Evolutionary conservation across 2,888 invertebrate genomes (phyloP).

Genomic region (Desoria tigrina): DNA sequence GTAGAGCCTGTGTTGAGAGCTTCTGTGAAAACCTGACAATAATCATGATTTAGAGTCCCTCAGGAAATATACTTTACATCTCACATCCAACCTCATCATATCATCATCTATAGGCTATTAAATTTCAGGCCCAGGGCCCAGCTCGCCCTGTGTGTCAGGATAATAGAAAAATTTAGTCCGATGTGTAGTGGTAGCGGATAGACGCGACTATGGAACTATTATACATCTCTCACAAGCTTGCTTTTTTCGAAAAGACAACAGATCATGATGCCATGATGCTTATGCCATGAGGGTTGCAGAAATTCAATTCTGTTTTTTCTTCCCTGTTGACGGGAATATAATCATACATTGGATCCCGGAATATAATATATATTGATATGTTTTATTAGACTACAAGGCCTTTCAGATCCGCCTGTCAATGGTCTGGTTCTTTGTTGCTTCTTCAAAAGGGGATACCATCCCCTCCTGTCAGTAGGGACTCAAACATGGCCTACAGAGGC

Average conservation of each 20-base stretch:
- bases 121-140: not conserved
- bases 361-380: not conserved
- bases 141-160: no score
- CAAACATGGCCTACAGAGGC: slow-evolving; percentile 36
- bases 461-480: slow-evolving; percentile 37
- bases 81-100: not conserved
- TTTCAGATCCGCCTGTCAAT: slow-evolving; percentile 32
- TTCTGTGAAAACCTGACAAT: slow-evolving; percentile 3
- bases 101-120: not conserved
- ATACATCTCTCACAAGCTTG: slow-evolving; percentile 5
- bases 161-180: no score
- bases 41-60: slow-evolving; percentile 5
- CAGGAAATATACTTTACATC: slow-evolving; percentile 8
- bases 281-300: slow-evolving; percentile 10
- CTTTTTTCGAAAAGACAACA: not conserved
- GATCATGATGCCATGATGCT: slow-evolving; percentile 1
- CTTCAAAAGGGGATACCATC: slow-evolving; percentile 26
- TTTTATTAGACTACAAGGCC: slow-evolving; percentile 1
- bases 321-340: not conserved
- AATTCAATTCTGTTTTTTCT: slow-evolving; percentile 4
- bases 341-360: no score
- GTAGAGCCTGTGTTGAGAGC: slow-evolving; percentile 1
- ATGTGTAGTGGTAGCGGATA: no score
- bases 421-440: slow-evolving; percentile 32
- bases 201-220: not conserved